These are phyloP conservation scores for Epizoanthus scotinus DNA, from an alignment of 92 coral and sea anemone species.

Conservation along the genomic window DNA sequence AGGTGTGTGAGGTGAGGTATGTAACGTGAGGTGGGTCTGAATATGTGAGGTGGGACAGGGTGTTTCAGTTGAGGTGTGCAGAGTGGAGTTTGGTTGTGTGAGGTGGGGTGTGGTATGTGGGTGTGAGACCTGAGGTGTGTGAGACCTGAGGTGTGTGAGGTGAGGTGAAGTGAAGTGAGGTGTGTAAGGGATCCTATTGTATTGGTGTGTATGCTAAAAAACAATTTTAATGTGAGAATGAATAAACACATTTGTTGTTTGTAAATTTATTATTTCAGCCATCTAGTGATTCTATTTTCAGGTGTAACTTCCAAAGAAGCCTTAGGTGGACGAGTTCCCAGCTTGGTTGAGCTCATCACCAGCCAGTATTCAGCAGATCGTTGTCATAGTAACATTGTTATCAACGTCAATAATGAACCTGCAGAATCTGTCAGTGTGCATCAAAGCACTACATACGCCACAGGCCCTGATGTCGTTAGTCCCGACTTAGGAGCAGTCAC, in stretches of 20 bases:
- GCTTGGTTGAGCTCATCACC: constrained; percentile 9
- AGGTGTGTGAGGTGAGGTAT: too few species aligned
- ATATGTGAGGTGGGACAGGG: too few species aligned
- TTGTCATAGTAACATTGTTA: neutral
- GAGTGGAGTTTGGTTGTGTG: too few species aligned
- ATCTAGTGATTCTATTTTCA: neutral
- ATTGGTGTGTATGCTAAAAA: too few species aligned
- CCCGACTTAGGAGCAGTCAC: neutral
- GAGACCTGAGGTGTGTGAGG: too few species aligned
- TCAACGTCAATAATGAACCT: neutral
- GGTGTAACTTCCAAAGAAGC: neutral
- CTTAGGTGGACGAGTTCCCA: neutral
- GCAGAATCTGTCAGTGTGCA: neutral
- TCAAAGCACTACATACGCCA: neutral
- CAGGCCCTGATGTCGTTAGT: neutral
- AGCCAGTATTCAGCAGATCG: neutral
- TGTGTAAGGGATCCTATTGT: too few species aligned
- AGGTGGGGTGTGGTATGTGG: too few species aligned
- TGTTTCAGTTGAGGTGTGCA: too few species aligned
- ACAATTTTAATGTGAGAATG: too few species aligned
- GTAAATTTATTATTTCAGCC: neutral
- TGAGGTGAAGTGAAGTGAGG: too few species aligned
- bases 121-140: too few species aligned
- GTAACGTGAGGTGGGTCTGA: too few species aligned
- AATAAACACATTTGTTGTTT: neutral